Conservation (phyloP, 2,797 vertebrate species). For the Oryzias dopingdopingensis region DNA sequence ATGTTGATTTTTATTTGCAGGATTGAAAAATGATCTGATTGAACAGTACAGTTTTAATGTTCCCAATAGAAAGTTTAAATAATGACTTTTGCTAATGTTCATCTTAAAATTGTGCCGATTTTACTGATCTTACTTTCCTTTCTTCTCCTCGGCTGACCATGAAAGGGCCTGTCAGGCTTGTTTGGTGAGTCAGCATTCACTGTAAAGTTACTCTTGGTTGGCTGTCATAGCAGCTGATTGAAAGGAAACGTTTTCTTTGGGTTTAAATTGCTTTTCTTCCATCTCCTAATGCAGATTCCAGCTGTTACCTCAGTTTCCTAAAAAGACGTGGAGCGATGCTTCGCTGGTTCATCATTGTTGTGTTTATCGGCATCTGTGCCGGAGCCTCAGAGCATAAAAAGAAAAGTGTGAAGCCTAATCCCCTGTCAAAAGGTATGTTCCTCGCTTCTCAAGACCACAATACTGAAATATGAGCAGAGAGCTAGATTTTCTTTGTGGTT, state of each 20-base stretch:
- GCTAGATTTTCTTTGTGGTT: not conserved
- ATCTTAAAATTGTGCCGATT: too few relatives aligned
- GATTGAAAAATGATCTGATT: too few relatives aligned
- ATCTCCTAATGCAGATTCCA: not conserved
- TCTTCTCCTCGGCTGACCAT: not conserved
- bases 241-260: not conserved
- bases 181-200: slow-evolving; percentile 18
- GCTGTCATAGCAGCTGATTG: not conserved
- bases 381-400: slow-evolving; percentile 38
- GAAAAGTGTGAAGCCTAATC: slow-evolving; percentile 14
- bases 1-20: too few relatives aligned
- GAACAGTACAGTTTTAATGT: too few relatives aligned
- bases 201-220: not conserved
- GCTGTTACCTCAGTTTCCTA: slow-evolving; percentile 5
- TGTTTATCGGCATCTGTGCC: slow-evolving; percentile 50
- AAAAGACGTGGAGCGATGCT: slow-evolving; percentile 45
- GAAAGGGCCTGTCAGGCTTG: slow-evolving; percentile 18
- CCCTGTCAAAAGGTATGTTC: slow-evolving; percentile 60
- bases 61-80: too few relatives aligned
- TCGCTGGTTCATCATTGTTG: slow-evolving; percentile 37
- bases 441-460: not conserved
- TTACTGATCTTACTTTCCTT: not conserved
- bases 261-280: not conserved
- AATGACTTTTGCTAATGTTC: too few relatives aligned
- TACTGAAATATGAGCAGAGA: not conserved